Evolutionary conservation across 2,888 invertebrate genomes (phyloP).

Genomic region (Athripsodes cinereus): DNA sequence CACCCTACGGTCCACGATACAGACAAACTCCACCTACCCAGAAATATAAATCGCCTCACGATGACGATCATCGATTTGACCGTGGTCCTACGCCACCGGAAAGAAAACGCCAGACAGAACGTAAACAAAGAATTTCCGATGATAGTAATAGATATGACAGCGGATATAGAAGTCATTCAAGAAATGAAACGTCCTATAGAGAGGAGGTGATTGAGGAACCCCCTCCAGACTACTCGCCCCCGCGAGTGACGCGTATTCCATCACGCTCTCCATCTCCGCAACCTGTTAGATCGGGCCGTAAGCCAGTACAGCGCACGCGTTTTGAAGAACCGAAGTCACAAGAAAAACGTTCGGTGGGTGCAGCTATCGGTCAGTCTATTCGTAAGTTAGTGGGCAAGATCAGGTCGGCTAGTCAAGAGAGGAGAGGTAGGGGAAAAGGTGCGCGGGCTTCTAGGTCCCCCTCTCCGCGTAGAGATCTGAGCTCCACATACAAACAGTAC

Average conservation of each 20-base stretch:
- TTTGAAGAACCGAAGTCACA: slow-evolving; percentile 47
- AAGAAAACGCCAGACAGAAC: slow-evolving; percentile 53
- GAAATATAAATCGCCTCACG: slow-evolving; percentile 42
- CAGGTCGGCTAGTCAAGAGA: slow-evolving; percentile 48
- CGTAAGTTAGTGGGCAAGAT: slow-evolving; percentile 78
- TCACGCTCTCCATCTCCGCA: slow-evolving; percentile 37
- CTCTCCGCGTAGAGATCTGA: slow-evolving; percentile 41
- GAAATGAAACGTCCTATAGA: slow-evolving; percentile 49
- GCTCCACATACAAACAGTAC: slow-evolving; percentile 48
- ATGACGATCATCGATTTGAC: slow-evolving; percentile 39
- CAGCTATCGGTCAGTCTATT: slow-evolving; percentile 72
- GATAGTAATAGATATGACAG: slow-evolving; percentile 50
- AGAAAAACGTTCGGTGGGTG: slow-evolving; percentile 48
- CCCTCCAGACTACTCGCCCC: slow-evolving; percentile 67
- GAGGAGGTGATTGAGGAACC: slow-evolving; percentile 53
- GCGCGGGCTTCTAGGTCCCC: slow-evolving; percentile 57
- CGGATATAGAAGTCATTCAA: slow-evolving; percentile 52
- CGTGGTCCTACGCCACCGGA: slow-evolving; percentile 61
- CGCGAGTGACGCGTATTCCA: slow-evolving; percentile 41
- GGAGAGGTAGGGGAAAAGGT: slow-evolving; percentile 60
- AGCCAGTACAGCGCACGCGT: slow-evolving; percentile 65
- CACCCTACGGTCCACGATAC: slow-evolving; percentile 20
- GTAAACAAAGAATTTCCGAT: slow-evolving; percentile 49
- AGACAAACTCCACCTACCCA: slow-evolving; percentile 20
- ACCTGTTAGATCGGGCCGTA: slow-evolving; percentile 41